Conservation (phyloP, 2,888 invertebrate species). For the Megaustenia siamemsis region DNA sequence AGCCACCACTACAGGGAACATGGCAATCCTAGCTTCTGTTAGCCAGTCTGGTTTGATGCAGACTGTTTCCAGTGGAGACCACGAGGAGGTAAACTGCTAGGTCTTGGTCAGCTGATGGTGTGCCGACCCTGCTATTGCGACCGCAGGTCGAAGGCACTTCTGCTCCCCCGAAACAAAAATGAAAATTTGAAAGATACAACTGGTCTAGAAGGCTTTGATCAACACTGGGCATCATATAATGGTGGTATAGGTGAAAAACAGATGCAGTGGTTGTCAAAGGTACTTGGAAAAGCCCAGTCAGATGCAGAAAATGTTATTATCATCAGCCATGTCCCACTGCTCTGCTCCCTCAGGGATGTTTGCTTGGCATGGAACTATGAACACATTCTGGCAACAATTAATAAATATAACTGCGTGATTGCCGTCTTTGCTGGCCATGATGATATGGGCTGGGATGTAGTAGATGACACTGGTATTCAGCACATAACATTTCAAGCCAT, state of each 20-base stretch:
- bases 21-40: no score
- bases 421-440: constrained; percentile 79
- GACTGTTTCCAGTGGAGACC: no score
- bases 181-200: constrained; percentile 70
- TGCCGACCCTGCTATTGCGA: no score
- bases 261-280: constrained; percentile 75
- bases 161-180: no score
- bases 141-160: no score
- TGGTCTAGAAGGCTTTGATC: constrained; percentile 67
- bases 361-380: constrained; percentile 79
- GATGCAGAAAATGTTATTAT: constrained; percentile 76
- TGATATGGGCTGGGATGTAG: constrained; percentile 75
- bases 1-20: no score
- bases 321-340: constrained; percentile 65
- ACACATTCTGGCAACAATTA: constrained; percentile 73
- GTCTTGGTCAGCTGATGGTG: no score
- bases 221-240: constrained; percentile 77
- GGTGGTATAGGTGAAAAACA: constrained; percentile 78
- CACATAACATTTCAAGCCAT: constrained; percentile 78
- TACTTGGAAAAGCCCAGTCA: constrained; percentile 70
- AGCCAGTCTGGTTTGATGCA: no score
- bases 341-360: constrained; percentile 20
- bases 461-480: constrained; percentile 75
- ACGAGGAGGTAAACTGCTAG: no score
- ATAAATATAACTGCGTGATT: constrained; percentile 72